These are phyloP conservation scores for Drosophila affinis DNA, from an alignment of 2,888 invertebrate species.

Conservation along the genomic window DNA sequence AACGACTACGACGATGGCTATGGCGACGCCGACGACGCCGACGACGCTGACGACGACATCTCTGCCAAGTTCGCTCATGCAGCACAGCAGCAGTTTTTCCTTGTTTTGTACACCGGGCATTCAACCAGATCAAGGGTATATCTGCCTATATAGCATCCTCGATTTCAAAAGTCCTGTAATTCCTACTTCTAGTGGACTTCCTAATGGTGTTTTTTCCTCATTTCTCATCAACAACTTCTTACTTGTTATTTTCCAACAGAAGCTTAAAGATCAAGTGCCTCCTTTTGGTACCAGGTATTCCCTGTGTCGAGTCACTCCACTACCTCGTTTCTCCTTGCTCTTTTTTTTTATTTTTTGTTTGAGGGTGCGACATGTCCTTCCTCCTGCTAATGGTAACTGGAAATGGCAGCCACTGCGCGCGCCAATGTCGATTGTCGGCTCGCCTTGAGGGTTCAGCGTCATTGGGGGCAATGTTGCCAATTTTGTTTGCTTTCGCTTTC, in stretches of 20 bases:
- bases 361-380: slow-evolving; percentile 50
- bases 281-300: neutral
- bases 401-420: slow-evolving; percentile 69
- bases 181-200: too few relatives aligned
- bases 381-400: slow-evolving; percentile 69
- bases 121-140: too few relatives aligned
- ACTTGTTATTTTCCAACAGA: too few relatives aligned
- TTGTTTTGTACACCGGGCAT: neutral
- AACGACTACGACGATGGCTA: slow-evolving; percentile 48
- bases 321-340: neutral
- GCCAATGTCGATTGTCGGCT: slow-evolving; percentile 60
- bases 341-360: slow-evolving; percentile 25
- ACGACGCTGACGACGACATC: slow-evolving; percentile 37
- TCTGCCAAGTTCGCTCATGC: slow-evolving; percentile 72
- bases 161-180: too few relatives aligned
- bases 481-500: slow-evolving; percentile 47
- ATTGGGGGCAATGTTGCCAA: slow-evolving; percentile 14
- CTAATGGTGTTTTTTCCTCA: neutral
- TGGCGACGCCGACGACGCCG: slow-evolving; percentile 37
- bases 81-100: slow-evolving; percentile 50
- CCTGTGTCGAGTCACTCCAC: neutral
- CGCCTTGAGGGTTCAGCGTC: slow-evolving; percentile 30
- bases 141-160: too few relatives aligned
- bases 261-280: neutral
- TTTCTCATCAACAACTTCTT: too few relatives aligned